Percentiles rank a stretch among this genome's conserved stretches.
Evolutionary conservation across 2,113 vertebrate species (phyloP).

Genomic region (Phyllostomus hastatus): DNA sequence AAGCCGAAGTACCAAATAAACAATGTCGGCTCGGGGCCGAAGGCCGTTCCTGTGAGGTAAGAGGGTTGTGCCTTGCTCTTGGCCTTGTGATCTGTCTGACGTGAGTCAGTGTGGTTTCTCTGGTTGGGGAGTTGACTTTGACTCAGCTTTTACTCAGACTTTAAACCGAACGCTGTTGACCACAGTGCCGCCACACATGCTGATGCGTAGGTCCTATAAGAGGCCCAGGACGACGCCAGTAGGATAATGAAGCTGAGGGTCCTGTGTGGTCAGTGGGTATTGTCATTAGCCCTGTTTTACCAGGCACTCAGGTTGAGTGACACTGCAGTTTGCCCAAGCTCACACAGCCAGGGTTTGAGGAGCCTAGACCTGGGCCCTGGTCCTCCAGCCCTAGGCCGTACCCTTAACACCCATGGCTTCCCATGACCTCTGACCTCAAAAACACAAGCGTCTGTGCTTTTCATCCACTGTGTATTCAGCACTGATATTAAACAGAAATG

Average conservation of each 20-base stretch:
- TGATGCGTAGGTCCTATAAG: neutral
- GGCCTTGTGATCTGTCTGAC: neutral
- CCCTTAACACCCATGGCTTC: neutral
- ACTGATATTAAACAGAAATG: neutral
- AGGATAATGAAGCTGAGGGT: neutral
- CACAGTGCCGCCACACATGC: neutral
- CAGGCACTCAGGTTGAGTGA: neutral
- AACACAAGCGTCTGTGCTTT: neutral
- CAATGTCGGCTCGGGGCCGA: conserved; percentile 92
- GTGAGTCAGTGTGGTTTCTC: neutral
- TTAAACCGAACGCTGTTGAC: neutral
- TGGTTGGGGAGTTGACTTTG: neutral
- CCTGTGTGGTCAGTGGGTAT: too few relatives aligned
- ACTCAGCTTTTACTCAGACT: neutral
- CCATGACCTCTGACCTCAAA: neutral
- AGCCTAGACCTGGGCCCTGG: neutral
- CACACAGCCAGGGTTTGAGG: neutral
- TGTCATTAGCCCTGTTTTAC: neutral
- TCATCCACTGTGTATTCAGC: neutral
- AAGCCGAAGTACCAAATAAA: conserved; percentile 96
- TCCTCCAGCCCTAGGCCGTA: neutral
- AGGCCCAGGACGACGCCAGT: neutral
- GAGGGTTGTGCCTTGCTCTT: conserved; percentile 57
- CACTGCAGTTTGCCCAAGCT: neutral
- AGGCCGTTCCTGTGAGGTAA: conserved; percentile 96